phyloP scores from a whole-genome alignment of 2,113 vertebrate genomes.

The Thermophis baileyi region DNA sequence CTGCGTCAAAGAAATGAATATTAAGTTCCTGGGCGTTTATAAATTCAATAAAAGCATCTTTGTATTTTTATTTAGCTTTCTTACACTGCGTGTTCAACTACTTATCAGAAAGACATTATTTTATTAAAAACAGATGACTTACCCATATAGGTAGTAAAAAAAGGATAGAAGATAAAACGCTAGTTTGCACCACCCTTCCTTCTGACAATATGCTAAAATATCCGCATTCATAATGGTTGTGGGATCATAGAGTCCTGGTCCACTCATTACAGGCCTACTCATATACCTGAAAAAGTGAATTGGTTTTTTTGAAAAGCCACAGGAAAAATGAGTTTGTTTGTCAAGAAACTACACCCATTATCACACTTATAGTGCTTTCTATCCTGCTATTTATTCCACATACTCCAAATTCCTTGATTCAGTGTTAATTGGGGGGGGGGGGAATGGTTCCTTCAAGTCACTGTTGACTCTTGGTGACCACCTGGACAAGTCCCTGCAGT shows the following conservation, averaged over 20 bases:
- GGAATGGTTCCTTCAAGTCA: background rate
- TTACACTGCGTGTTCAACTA: background rate
- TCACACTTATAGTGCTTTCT: background rate
- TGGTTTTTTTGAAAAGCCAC: background rate
- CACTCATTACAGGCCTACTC: conserved; percentile 96
- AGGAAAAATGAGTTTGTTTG: background rate
- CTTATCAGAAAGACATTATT: background rate
- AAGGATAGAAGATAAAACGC: conserved; percentile 98
- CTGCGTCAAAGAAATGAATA: background rate
- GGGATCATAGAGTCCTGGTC: conserved; percentile 94
- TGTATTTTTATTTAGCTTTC: background rate
- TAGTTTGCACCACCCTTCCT: conserved; percentile 99
- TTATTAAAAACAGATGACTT: conserved; percentile 45
- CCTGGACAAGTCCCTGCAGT: background rate
- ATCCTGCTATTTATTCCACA: background rate
- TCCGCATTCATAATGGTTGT: conserved; percentile 99
- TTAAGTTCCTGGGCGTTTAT: background rate
- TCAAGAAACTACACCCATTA: fast-evolving
- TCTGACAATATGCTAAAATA: conserved; percentile 98
- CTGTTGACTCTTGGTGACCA: background rate
- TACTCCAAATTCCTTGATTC: background rate
- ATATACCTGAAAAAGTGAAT: conserved; percentile 80
- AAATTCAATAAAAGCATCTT: background rate
- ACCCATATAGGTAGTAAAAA: conserved; percentile 99
- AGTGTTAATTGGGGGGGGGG: background rate